These are phyloP conservation scores for Idaea aversata DNA, from an alignment of 2,888 invertebrate genomes.

Conservation along the genomic window DNA sequence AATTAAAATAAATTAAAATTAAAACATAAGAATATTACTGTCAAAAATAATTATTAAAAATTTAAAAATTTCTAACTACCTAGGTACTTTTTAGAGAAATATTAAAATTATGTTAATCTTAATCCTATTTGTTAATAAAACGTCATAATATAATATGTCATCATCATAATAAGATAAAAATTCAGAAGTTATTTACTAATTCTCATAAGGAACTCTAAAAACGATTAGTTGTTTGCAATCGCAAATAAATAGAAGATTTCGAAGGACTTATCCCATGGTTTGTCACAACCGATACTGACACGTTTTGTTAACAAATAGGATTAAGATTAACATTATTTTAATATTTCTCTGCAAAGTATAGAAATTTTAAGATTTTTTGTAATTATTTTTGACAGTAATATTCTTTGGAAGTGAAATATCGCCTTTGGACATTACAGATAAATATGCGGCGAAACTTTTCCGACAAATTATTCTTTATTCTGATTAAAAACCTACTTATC, in stretches of 20 bases:
- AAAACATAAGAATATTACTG: neutral
- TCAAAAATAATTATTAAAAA: neutral
- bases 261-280: constrained; percentile 33
- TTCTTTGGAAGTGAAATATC: neutral
- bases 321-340: constrained; percentile 30
- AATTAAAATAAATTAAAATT: too few relatives aligned
- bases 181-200: neutral
- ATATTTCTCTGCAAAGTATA: neutral
- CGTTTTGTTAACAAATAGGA: constrained; percentile 44
- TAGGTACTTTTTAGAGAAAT: neutral
- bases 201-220: constrained; percentile 21
- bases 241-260: constrained; percentile 37
- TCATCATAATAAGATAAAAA: too few relatives aligned
- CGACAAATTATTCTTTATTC: too few relatives aligned
- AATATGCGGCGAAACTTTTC: too few relatives aligned
- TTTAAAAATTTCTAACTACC: neutral
- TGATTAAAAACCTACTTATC: too few relatives aligned
- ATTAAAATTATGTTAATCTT: constrained; percentile 18
- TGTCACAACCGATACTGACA: constrained; percentile 38
- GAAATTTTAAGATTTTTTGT: neutral
- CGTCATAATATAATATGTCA: too few relatives aligned
- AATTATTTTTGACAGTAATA: neutral
- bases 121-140: constrained; percentile 47
- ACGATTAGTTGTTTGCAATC: constrained; percentile 50
- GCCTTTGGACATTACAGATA: too few relatives aligned